Evolutionary conservation across 2,113 vertebrate genomes (phyloP).

Genomic region (Chiloscyllium plagiosum): DNA sequence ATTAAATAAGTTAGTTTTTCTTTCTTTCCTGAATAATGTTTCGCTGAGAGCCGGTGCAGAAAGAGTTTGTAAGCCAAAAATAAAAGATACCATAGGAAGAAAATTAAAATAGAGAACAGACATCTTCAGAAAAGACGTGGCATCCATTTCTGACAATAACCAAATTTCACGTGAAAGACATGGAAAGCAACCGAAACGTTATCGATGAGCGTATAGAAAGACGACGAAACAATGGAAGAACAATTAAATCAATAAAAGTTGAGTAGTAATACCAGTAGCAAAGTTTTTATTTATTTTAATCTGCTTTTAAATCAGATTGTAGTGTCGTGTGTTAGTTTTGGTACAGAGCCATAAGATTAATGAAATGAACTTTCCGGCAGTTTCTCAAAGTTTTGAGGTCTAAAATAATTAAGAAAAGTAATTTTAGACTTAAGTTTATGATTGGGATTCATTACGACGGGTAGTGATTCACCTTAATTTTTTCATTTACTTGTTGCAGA

Average conservation of each 20-base stretch:
- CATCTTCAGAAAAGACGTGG: not conserved
- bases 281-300: not conserved
- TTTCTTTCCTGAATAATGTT: slow-evolving; percentile 14
- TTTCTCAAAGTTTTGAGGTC: not conserved
- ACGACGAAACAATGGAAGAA: not conserved
- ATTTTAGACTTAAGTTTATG: not conserved
- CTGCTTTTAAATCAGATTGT: not conserved
- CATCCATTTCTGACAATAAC: not conserved
- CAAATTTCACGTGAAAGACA: not conserved
- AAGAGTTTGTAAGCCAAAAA: not conserved
- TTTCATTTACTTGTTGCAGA: slow-evolving; percentile 80
- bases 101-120: not conserved
- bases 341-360: not conserved
- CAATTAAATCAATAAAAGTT: slow-evolving; percentile 1
- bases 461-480: slow-evolving; percentile 70
- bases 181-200: not conserved
- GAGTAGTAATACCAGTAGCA: not conserved
- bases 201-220: not conserved
- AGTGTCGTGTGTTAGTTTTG: not conserved
- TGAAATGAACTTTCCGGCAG: not conserved
- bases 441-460: not conserved
- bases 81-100: not conserved
- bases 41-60: not conserved
- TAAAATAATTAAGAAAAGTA: not conserved
- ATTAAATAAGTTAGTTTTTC: slow-evolving; percentile 15